Evolutionary conservation across 2,113 vertebrate genomes (phyloP).

Genomic region (Oreochromis aureus): DNA sequence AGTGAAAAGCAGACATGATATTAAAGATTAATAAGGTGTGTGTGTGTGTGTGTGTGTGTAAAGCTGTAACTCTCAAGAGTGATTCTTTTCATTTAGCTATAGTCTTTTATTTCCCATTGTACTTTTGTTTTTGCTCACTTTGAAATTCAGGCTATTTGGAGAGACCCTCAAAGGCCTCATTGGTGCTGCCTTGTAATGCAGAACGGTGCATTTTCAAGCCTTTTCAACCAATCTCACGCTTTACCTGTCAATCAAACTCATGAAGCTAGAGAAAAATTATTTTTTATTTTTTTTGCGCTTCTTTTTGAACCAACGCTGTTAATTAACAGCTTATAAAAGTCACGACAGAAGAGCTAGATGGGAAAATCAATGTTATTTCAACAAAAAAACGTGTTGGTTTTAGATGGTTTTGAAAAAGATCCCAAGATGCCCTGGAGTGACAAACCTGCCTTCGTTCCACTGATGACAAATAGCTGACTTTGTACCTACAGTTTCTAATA

Average conservation of each 20-base stretch:
- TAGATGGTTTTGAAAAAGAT: background rate
- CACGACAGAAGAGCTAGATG: background rate
- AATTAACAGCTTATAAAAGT: background rate
- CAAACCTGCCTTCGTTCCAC: background rate
- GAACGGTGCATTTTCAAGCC: background rate
- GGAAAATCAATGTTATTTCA: background rate
- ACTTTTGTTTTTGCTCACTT: slow-evolving; percentile 33
- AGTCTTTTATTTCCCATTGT: slow-evolving; percentile 48
- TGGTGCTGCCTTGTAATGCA: background rate
- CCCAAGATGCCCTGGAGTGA: background rate
- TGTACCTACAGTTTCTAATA: background rate
- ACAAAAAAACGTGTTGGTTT: background rate
- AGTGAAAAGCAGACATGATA: slow-evolving; percentile 27
- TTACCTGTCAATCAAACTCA: background rate
- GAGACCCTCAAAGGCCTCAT: slow-evolving; percentile 32
- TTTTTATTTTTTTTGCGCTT: background rate
- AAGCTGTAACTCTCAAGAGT: slow-evolving; percentile 50
- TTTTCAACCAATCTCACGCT: background rate
- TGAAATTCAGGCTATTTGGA: slow-evolving; percentile 45
- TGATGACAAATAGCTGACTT: background rate
- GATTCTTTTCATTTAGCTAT: slow-evolving; percentile 60
- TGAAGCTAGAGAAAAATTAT: background rate
- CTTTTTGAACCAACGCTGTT: background rate
- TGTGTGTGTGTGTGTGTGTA: background rate
- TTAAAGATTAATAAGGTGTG: slow-evolving; percentile 66